These are phyloP conservation scores for Danaus chrysippus DNA, from an alignment of 2,888 invertebrate species.

Conservation along the genomic window DNA sequence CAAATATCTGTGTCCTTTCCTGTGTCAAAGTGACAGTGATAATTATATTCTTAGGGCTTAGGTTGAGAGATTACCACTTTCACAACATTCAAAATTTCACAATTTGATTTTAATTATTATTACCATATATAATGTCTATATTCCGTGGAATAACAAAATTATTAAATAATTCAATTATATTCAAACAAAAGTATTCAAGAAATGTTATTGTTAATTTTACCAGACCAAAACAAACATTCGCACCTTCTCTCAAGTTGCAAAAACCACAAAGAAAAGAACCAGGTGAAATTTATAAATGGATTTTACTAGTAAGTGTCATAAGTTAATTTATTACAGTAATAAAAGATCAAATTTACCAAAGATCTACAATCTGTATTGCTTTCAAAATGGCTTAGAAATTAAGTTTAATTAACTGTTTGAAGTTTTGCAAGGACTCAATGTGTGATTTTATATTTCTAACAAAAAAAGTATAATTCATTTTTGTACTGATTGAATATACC, in stretches of 20 bases:
- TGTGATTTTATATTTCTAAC: conserved; percentile 4
- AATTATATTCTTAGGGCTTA: not conserved
- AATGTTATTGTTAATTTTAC: conserved; percentile 39
- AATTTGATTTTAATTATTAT: not conserved
- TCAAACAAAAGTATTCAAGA: conserved; percentile 27
- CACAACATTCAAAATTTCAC: not conserved
- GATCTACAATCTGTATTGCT: too few species aligned
- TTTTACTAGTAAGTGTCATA: conserved; percentile 53
- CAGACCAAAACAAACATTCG: conserved; percentile 44
- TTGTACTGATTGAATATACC: too few species aligned
- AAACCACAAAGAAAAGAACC: conserved; percentile 53
- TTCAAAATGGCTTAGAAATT: too few species aligned
- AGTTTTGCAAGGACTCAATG: too few species aligned
- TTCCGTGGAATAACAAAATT: conserved; percentile 19
- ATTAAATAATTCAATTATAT: conserved; percentile 11
- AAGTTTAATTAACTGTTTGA: too few species aligned
- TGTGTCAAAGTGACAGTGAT: not conserved
- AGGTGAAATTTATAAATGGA: conserved; percentile 63
- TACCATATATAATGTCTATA: conserved; percentile 17
- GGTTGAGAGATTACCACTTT: too few species aligned
- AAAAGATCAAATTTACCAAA: too few species aligned
- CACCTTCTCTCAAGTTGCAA: conserved; percentile 45
- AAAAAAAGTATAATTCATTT: too few species aligned
- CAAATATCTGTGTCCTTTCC: not conserved
- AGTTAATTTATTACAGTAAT: too few species aligned